A percentile compares a stretch with the other conserved stretches of the same genome.
Evolutionary conservation across 2,888 invertebrate species (phyloP).

Genomic region (Tenthredo distinguenda): DNA sequence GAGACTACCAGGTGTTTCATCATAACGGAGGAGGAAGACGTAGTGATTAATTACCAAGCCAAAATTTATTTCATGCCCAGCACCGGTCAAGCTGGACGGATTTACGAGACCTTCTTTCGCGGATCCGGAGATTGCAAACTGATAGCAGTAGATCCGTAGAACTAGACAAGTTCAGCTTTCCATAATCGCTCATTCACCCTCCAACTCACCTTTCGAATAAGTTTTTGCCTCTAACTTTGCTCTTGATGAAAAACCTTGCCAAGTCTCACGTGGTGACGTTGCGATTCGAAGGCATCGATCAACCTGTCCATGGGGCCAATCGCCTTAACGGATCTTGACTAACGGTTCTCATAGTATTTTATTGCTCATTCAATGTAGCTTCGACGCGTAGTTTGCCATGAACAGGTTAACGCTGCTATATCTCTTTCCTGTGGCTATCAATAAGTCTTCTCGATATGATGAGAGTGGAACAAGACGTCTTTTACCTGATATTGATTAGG

Average conservation of each 20-base stretch:
- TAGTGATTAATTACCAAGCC: background rate
- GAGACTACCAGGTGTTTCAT: background rate
- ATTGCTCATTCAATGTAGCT: slow-evolving; percentile 21
- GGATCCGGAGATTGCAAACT: background rate
- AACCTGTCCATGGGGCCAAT: slow-evolving; percentile 35
- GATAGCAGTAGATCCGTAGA: background rate
- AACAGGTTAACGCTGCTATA: background rate
- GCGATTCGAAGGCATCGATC: background rate
- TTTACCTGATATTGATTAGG: background rate
- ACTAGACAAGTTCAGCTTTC: slow-evolving; percentile 4
- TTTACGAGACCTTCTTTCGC: background rate
- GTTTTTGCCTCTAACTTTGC: background rate
- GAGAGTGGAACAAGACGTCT: background rate
- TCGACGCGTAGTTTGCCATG: slow-evolving; percentile 3
- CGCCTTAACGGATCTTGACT: slow-evolving; percentile 10
- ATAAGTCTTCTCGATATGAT: background rate
- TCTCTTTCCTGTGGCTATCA: background rate
- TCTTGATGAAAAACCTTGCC: slow-evolving; percentile 21
- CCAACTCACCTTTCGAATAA: background rate
- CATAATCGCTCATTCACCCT: background rate
- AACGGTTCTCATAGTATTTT: slow-evolving; percentile 47
- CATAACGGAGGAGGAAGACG: slow-evolving; percentile 9
- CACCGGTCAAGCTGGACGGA: background rate
- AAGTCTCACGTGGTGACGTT: background rate
- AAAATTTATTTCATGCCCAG: background rate